Percentiles rank a stretch among this genome's conserved stretches.
phyloP scores from a whole-genome alignment of 2,797 vertebrate genomes.

The Eulemur rubriventer region DNA sequence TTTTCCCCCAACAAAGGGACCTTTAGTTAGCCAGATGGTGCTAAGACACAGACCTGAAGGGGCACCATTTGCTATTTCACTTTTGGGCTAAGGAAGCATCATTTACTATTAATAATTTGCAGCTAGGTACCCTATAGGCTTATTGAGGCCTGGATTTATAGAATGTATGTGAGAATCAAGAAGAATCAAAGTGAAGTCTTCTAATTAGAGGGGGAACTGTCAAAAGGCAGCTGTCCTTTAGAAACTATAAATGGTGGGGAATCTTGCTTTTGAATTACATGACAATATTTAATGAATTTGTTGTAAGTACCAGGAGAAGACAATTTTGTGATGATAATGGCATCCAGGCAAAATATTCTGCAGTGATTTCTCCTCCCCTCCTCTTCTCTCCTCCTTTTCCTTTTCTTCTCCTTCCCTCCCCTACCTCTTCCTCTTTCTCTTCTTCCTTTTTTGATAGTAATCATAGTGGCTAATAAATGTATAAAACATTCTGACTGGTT shows the following conservation, averaged over 20 bases:
- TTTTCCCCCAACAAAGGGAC: too few species aligned
- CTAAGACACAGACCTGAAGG: background rate
- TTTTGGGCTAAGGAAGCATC: background rate
- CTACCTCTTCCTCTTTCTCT: too few species aligned
- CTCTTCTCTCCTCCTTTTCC: too few species aligned
- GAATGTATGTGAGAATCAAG: background rate
- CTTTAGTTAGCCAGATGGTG: background rate
- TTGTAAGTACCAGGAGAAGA: background rate
- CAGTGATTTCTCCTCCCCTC: background rate
- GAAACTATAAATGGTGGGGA: background rate
- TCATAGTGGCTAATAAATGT: background rate
- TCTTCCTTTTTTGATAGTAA: background rate
- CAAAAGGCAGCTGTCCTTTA: background rate
- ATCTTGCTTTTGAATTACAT: background rate
- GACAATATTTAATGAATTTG: background rate
- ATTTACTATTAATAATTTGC: background rate
- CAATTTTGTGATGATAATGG: background rate
- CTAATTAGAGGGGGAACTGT: background rate
- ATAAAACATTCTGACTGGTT: background rate
- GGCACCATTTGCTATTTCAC: background rate
- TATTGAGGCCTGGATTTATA: background rate
- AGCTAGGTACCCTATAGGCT: background rate
- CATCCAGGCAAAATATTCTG: background rate
- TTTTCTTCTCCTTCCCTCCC: accelerated
- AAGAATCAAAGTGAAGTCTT: background rate